A percentile compares a stretch with the other conserved stretches of the same genome.
Evolutionary conservation across 2,113 vertebrate species (phyloP).

Genomic region (Notothenia coriiceps): DNA sequence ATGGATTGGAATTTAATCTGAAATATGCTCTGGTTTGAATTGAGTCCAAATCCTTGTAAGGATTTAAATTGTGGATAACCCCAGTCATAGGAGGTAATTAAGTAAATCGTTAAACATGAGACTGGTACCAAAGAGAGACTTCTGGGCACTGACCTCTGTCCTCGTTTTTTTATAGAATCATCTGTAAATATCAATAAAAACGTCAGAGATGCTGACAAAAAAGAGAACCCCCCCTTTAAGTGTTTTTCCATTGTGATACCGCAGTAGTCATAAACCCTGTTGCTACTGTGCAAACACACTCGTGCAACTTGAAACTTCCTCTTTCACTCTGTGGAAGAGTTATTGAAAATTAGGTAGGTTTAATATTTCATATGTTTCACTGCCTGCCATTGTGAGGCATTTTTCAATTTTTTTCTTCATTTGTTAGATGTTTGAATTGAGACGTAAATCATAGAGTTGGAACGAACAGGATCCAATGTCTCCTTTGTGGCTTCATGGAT

Average conservation of each 20-base stretch:
- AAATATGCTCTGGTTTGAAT: too few species aligned
- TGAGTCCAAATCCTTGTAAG: too few species aligned
- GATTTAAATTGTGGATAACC: too few species aligned
- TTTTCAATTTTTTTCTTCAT: neutral
- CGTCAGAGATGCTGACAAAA: too few species aligned
- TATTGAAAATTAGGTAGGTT: neutral
- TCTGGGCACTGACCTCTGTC: neutral
- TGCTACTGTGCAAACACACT: neutral
- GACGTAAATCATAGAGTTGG: neutral
- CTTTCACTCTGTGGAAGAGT: slow-evolving; percentile 7
- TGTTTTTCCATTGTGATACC: slow-evolving; percentile 24
- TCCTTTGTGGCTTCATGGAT: slow-evolving; percentile 39
- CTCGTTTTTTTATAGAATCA: too few species aligned
- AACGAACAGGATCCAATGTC: slow-evolving; percentile 18
- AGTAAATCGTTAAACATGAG: neutral
- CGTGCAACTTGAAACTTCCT: slow-evolving; percentile 39
- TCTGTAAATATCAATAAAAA: too few species aligned
- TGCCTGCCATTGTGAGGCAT: neutral
- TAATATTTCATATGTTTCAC: neutral
- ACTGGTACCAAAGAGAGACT: neutral
- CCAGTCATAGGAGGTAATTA: too few species aligned
- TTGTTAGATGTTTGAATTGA: neutral
- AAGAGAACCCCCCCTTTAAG: too few species aligned
- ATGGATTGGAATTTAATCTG: too few species aligned
- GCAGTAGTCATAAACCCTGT: slow-evolving; percentile 38